phyloP scores from a whole-genome alignment of 64 coral and sea anemone species.

The Pachyseris speciosa region DNA sequence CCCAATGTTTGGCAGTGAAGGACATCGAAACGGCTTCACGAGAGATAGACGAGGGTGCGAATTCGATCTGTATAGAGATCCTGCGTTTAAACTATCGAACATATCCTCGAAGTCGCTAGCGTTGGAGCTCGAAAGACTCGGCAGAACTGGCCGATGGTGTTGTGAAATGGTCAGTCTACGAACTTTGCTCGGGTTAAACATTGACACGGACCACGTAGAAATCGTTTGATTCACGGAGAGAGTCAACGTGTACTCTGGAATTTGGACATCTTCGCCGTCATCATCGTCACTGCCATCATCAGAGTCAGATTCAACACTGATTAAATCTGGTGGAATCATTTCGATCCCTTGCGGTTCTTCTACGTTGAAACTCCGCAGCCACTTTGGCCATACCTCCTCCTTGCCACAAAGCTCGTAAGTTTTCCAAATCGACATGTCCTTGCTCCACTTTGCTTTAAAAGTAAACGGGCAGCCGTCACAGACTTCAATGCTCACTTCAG shows the following conservation, averaged over 20 bases:
- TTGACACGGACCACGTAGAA: constrained; percentile 62
- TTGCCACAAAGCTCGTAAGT: constrained; percentile 65
- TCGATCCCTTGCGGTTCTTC: background rate
- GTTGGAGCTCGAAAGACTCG: background rate
- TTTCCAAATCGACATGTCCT: constrained; percentile 22
- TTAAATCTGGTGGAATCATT: background rate
- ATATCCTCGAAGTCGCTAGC: constrained; percentile 63
- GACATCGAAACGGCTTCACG: constrained; percentile 58
- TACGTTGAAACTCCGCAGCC: constrained; percentile 51
- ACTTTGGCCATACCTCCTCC: constrained; percentile 56
- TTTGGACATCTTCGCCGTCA: constrained; percentile 50
- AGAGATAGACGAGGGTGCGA: constrained; percentile 61
- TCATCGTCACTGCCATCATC: constrained; percentile 38
- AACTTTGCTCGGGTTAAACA: constrained; percentile 76
- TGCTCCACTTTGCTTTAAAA: constrained; percentile 72
- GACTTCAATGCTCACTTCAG: constrained; percentile 36
- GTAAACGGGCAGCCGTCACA: constrained; percentile 65
- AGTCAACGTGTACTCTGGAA: constrained; percentile 25
- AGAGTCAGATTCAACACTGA: constrained; percentile 23
- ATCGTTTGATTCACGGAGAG: constrained; percentile 52
- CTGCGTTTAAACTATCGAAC: constrained; percentile 14
- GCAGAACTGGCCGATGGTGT: background rate
- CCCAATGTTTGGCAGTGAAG: constrained; percentile 42
- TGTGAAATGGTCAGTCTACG: constrained; percentile 27
- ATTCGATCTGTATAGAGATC: constrained; percentile 50